Evolutionary conservation across 2,797 vertebrate genomes (phyloP), one percentile per base, ranked within the genome.

Genomic region (Atherinosoma microstoma): DNA sequence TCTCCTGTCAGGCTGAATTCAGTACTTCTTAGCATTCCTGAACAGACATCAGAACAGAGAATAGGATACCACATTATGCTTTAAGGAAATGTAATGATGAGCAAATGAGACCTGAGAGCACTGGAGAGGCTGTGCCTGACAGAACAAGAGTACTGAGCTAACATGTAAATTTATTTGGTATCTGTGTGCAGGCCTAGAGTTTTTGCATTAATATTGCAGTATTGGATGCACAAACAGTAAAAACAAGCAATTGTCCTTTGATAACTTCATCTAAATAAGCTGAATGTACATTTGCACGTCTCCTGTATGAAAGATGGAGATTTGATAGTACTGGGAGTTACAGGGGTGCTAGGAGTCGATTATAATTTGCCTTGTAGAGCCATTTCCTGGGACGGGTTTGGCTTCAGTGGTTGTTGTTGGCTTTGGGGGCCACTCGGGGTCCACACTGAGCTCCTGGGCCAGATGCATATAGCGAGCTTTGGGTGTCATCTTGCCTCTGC

Each of bases 401-500:
- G 98, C 98, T 93, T 99, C 98, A 1, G 97, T 99, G 51, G 96
- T 99, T 47, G 97, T 99, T 80, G 96, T 96, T 75, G 98, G 97
- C 90, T 97, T 98, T 49, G 98, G 98, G 18, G 98, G 98, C 98
- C 98, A 99, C 80, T 98, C 97, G 0, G 98, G 98, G 88, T 99
- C 98, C 58, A 97, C 93, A 51, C 95, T 92, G 74, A 99, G 94
- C 91, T 99, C 97, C 94, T 99, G 97, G 79, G 98, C 98, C 87
- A 99, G 94, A 78, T 97, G 96, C 96, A 96, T 97, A 87, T 99
- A 99, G 77, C 97, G 98, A 53, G 97, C 97, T 90, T 97, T 96
- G 80, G 97, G 97, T 0, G 88, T 89, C 77, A 90, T 95, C 84
- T 93, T 95, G 83, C 75, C 89, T 45, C 86, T 93, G 54, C 94